Evolutionary conservation across 2,888 invertebrate species (phyloP), one percentile per base, ranked within the genome.

Genomic region (Cheilosia soror): DNA sequence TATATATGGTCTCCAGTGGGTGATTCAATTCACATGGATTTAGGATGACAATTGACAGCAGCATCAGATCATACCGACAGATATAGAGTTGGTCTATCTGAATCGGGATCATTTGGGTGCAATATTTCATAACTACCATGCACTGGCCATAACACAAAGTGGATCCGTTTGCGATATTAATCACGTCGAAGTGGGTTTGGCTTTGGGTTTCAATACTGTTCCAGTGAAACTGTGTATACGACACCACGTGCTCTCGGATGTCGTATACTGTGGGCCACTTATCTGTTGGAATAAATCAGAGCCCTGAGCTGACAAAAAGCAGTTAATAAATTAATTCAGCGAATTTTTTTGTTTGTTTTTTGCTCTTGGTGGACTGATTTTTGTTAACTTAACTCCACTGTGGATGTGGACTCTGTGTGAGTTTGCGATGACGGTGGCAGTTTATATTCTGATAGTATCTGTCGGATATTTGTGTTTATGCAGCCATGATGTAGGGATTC

Each of bases 251-350:
- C 75, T 79, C 51, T 79, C 37, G 63, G 42, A 58, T 75, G 47
- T 76, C 53, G 66, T 42, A 47, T 15, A 31, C 63, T 20, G 13
- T 68, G 31, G 40, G 73, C 51, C 71, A 71, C 71, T 84, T 79
- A 79, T 75, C 68, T 57, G 73, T 13, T 65, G 63, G 20, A 58
- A 84, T 84, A 75, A 75, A 79, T 84, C 84, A 84, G 47, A 69
- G 40, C 73, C 58, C 47, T 20, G 37, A 60, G 44, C 69, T 79
- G 78, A 68, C 78, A 69, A 66, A 68, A 76, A 73, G 47, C 53
- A 62, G 78, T 83, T 68, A 57, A 76, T 82, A 77, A 62, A 57
- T 58, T 65, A 58, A 73, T 68, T 83, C 82, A 68, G 82, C 55
- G 25, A 53, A 11, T 66, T 49, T 47, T 20, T n/a, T 15, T n/a